Percentiles rank a stretch among this genome's conserved stretches.
These are phyloP conservation scores for Laspeyria flexula DNA, from an alignment of 2,888 invertebrate genomes.

Conservation along the genomic window DNA sequence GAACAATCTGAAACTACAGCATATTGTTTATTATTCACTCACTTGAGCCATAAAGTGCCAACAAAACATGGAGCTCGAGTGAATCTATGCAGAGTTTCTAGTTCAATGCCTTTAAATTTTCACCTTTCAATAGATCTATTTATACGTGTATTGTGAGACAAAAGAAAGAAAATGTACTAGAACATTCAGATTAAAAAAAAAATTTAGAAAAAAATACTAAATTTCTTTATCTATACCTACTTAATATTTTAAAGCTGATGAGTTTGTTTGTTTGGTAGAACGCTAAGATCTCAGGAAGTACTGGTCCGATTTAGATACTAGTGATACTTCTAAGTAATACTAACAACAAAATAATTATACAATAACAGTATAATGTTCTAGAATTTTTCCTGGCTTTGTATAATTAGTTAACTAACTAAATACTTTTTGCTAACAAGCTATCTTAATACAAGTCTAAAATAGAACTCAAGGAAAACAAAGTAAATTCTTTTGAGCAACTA, in stretches of 20 bases:
- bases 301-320: no score
- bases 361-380: no score
- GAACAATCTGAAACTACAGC: background rate
- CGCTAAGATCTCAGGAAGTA: no score
- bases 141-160: background rate
- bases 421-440: background rate
- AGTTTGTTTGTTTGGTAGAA: no score
- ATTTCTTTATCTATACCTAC: no score
- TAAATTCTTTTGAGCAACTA: conserved; percentile 19
- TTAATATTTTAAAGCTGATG: no score
- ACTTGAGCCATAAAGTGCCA: background rate
- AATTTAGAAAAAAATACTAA: no score
- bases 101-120: conserved; percentile 11
- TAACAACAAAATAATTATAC: no score
- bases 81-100: conserved; percentile 16
- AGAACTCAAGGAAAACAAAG: conserved; percentile 6
- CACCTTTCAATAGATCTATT: background rate
- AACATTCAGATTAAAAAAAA: no score
- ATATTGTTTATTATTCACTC: background rate
- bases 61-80: conserved; percentile 2
- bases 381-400: no score
- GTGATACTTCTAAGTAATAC: no score
- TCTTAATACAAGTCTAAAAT: background rate
- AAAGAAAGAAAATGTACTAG: background rate
- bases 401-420: no score